phyloP scores from a whole-genome alignment of 2,113 vertebrate species.

The Chaenogobius annularis region DNA sequence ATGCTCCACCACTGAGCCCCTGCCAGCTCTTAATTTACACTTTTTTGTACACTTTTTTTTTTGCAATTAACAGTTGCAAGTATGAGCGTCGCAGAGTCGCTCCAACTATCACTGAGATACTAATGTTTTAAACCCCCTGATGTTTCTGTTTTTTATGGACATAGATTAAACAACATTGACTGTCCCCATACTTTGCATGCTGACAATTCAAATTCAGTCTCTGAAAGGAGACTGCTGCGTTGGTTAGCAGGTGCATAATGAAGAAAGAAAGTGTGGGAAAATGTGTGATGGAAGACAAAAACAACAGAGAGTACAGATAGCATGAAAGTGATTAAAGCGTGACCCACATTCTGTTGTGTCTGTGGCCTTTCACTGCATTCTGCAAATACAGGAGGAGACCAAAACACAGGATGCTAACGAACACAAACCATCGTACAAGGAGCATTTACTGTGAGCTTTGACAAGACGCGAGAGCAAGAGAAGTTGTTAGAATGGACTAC shows the following conservation, averaged over 20 bases:
- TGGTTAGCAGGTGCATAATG: slow-evolving; percentile 56
- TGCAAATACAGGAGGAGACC: slow-evolving; percentile 66
- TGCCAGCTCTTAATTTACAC: no score
- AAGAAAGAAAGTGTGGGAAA: slow-evolving; percentile 66
- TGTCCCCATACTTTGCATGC: background rate
- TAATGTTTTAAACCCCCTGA: no score
- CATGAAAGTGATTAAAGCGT: slow-evolving; percentile 74
- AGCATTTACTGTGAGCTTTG: slow-evolving; percentile 55
- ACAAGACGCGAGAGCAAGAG: slow-evolving; percentile 14
- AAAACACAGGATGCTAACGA: slow-evolving; percentile 69
- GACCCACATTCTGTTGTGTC: slow-evolving; percentile 74
- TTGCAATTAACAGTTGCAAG: no score
- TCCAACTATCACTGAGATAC: no score
- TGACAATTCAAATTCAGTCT: slow-evolving; percentile 9
- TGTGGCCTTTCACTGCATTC: slow-evolving; percentile 66
- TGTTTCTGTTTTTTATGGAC: no score
- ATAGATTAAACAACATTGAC: background rate
- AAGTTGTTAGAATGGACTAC: background rate
- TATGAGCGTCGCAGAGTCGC: no score
- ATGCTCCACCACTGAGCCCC: no score
- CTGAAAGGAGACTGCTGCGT: slow-evolving; percentile 17
- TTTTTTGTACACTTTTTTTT: no score
- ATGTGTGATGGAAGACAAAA: slow-evolving; percentile 70
- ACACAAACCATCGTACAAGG: slow-evolving; percentile 61
- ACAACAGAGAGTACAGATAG: slow-evolving; percentile 66